Evolutionary conservation across 2,888 invertebrate species (phyloP), one percentile per base, ranked within the genome.

Genomic region (Drosophila vallismaia): DNA sequence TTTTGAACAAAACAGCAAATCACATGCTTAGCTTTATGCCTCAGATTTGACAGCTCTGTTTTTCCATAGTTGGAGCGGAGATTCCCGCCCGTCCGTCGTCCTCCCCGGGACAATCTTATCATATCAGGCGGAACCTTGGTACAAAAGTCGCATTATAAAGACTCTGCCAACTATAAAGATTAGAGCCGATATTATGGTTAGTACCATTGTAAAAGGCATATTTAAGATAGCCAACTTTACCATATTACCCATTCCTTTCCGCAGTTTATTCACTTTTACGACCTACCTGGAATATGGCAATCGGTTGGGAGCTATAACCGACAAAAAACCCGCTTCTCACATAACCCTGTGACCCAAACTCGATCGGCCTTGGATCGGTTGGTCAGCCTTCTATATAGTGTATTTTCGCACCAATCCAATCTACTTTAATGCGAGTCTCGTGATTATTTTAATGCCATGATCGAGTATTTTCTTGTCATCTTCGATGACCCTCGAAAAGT

Each of bases 161-260:
- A 56, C 54, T 53, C 54, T 55, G 71, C 44, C 26, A 31, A 31
- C 57, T 72, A 85, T 82, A 87, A 82, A 87, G 87, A 82, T 82
- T 80, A 81, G 54, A 12, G 26, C 42, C 40, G 67, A 77, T 81
- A 77, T 74, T 71, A 75, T 57, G 74, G 71, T 75, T 84, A 81
- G 81, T 71, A 56, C 74, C 67, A 62, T 74, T 84, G 82, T 82
- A 82, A 82, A 82, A 53, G 76, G 56, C 76, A 70, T 74, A 76
- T 82, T 81, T 78, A 74, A 82, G 81, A 87, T 82, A 81, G 81
- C 87, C 57, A 73, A 58, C 48, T 53, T 42, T 29, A 24, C 49
- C 31, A 42, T 6, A 28, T 28, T 28, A 19, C 19, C 28, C 28
- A 60, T 29, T 29, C 24, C 64, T 44, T 63, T 46, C 50, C 70